These are phyloP conservation scores for Regulus satrapa DNA, from an alignment of 2,113 vertebrate species.

Conservation along the genomic window DNA sequence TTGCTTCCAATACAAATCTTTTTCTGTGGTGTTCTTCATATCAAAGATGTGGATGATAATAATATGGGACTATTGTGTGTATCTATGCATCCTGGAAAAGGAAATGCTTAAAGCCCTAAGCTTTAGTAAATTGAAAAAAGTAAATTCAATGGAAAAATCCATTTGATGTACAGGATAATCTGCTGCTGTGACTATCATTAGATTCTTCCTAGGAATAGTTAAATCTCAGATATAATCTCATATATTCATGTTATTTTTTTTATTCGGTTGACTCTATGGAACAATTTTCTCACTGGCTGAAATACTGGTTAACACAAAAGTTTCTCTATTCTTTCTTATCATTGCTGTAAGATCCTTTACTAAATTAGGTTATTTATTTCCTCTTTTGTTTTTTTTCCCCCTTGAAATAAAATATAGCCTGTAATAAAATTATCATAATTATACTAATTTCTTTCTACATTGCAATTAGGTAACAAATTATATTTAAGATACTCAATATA, in stretches of 20 bases:
- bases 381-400: not conserved
- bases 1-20: not conserved
- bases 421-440: not conserved
- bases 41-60: not conserved
- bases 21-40: not conserved
- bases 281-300: not conserved
- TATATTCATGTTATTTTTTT: not conserved
- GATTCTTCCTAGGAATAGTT: not conserved
- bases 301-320: not conserved
- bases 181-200: not conserved
- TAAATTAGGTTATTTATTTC: not conserved
- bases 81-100: not conserved
- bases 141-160: not conserved
- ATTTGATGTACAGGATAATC: not conserved
- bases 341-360: not conserved
- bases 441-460: not conserved
- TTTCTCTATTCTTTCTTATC: not conserved
- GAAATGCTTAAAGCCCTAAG: not conserved
- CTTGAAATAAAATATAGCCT: not conserved
- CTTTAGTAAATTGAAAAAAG: not conserved
- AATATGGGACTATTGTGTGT: not conserved
- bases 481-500: not conserved
- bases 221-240: not conserved
- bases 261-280: not conserved
- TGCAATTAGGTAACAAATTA: not conserved